Evolutionary conservation across 2,797 vertebrate genomes (phyloP).

Genomic region (Triplophysa bombifrons): DNA sequence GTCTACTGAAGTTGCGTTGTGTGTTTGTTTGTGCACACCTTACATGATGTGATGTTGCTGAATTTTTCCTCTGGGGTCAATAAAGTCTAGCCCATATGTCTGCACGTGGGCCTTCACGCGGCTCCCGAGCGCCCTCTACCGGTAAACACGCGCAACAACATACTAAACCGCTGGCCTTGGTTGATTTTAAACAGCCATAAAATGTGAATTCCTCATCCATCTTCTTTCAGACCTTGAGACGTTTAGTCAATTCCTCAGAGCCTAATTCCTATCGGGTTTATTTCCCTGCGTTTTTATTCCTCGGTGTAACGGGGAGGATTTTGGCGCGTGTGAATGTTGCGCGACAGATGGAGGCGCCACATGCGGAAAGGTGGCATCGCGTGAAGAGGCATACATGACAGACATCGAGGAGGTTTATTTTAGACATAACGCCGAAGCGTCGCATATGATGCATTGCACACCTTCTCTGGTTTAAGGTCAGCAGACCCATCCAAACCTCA

Average conservation of each 20-base stretch:
- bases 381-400: constrained; percentile 55
- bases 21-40: constrained; percentile 28
- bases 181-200: constrained; percentile 27
- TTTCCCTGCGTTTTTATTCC: background rate
- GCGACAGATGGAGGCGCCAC: constrained; percentile 72
- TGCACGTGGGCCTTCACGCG: background rate
- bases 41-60: constrained; percentile 2
- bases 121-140: constrained; percentile 17
- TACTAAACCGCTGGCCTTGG: background rate
- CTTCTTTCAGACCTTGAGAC: constrained; percentile 25
- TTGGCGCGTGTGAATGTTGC: constrained; percentile 37
- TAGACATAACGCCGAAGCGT: constrained; percentile 50
- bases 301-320: background rate
- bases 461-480: background rate
- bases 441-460: constrained; percentile 38
- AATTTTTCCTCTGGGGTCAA: constrained; percentile 30
- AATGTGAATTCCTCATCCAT: constrained; percentile 38
- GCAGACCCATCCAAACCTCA: background rate
- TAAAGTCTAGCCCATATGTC: constrained; percentile 21
- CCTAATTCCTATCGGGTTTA: constrained; percentile 21
- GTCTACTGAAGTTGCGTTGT: background rate
- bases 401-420: constrained; percentile 65
- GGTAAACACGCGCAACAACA: background rate
- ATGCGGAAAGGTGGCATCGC: constrained; percentile 63
- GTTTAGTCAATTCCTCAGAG: constrained; percentile 20